phyloP scores from a whole-genome alignment of 2,888 invertebrate species.

The Phoenoteleia sp. region DNA sequence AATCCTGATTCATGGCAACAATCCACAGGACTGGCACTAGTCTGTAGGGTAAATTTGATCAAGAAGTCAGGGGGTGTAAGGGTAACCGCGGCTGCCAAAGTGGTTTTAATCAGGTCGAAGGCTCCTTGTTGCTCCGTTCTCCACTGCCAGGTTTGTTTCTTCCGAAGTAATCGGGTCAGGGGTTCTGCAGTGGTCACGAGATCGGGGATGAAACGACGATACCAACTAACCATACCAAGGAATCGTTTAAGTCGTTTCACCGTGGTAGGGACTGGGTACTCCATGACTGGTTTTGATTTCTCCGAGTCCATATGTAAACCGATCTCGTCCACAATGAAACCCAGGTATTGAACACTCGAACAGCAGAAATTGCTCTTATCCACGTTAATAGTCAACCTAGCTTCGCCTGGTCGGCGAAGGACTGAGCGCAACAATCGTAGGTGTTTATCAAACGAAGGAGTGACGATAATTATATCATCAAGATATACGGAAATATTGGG shows the following conservation, averaged over 20 bases:
- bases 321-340: too few relatives aligned
- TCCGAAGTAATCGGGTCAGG: background rate
- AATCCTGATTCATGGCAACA: too few relatives aligned
- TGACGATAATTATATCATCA: too few relatives aligned
- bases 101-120: background rate
- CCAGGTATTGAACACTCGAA: too few relatives aligned
- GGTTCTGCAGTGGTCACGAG: background rate
- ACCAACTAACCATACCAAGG: slow-evolving; percentile 64
- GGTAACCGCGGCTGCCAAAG: background rate
- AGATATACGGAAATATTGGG: too few relatives aligned
- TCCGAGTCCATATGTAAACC: too few relatives aligned
- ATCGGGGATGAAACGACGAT: background rate
- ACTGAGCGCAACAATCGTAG: too few relatives aligned
- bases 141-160: background rate
- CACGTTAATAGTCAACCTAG: too few relatives aligned
- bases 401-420: too few relatives aligned
- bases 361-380: too few relatives aligned
- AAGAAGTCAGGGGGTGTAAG: background rate
- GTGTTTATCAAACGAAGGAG: too few relatives aligned
- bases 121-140: background rate
- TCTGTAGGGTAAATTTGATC: background rate
- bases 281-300: too few relatives aligned
- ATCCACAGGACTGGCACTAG: background rate
- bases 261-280: slow-evolving; percentile 40
- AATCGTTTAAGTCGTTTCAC: slow-evolving; percentile 71